phyloP scores from a whole-genome alignment of 2,113 vertebrate genomes.

The Grus americana region DNA sequence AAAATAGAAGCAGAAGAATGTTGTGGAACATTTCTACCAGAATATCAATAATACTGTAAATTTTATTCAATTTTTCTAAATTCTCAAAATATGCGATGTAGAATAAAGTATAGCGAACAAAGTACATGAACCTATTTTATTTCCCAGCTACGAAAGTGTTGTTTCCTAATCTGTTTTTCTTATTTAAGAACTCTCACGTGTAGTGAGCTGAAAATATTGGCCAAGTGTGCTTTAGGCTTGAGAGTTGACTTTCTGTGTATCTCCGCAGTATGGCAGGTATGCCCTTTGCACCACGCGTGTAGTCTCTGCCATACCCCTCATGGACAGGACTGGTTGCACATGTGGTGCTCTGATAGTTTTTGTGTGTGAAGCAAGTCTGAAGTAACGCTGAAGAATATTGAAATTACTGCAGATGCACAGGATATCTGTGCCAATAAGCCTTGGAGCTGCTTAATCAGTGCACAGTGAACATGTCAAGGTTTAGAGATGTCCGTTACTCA shows the following conservation, averaged over 20 bases:
- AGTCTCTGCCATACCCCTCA: not conserved
- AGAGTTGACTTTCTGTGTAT: not conserved
- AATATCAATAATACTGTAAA: not conserved
- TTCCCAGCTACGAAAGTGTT: not conserved
- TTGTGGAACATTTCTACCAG: not conserved
- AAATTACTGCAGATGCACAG: not conserved
- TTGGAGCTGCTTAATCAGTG: not conserved
- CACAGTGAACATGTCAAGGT: not conserved
- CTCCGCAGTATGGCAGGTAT: accelerated
- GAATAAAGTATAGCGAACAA: not conserved
- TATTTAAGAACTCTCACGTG: not conserved
- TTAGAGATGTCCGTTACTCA: not conserved
- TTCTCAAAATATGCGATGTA: not conserved
- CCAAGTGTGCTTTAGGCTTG: not conserved
- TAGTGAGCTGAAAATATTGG: not conserved
- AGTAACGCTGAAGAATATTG: not conserved
- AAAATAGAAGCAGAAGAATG: not conserved
- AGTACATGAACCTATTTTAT: not conserved
- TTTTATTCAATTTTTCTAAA: not conserved
- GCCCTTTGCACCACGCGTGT: not conserved
- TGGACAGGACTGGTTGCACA: not conserved
- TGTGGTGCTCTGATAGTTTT: not conserved
- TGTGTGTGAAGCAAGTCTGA: not conserved
- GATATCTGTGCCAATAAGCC: not conserved
- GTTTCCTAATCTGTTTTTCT: not conserved